Conservation (phyloP, 2,113 vertebrate genomes). For the Euleptes europaea region DNA sequence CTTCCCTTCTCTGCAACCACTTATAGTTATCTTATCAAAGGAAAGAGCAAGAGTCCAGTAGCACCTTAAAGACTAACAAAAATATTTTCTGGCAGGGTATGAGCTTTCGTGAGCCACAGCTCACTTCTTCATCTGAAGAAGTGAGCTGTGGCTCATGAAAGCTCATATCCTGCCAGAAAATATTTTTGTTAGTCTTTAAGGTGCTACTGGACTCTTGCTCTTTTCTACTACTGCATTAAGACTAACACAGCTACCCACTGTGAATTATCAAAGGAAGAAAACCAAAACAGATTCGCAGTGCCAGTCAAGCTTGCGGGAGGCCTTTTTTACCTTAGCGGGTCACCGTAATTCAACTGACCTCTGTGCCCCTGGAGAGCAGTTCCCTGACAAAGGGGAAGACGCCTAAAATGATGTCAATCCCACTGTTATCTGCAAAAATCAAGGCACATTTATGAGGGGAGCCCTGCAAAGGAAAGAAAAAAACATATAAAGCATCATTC, state of each 20-base stretch:
- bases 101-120: no score
- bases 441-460: conserved; percentile 99
- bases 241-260: no score
- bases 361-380: conserved; percentile 93
- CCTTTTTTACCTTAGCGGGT: background rate
- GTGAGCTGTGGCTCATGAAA: no score
- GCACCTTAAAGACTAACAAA: no score
- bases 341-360: conserved; percentile 77
- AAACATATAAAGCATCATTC: conserved; percentile 59
- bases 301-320: background rate
- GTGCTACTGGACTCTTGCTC: no score
- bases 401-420: conserved; percentile 98
- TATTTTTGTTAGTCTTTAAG: no score
- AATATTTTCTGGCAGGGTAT: no score
- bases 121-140: no score
- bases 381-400: conserved; percentile 99
- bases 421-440: conserved; percentile 99
- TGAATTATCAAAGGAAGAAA: no score
- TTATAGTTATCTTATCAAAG: background rate
- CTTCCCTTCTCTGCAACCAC: background rate
- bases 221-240: no score
- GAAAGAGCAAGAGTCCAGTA: no score
- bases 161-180: no score
- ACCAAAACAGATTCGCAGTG: background rate
- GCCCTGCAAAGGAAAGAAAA: conserved; percentile 92